A percentile compares a stretch with the other conserved stretches of the same genome.
These are phyloP conservation scores for Venturia canescens DNA, from an alignment of 1,140 invertebrate species.

Conservation along the genomic window DNA sequence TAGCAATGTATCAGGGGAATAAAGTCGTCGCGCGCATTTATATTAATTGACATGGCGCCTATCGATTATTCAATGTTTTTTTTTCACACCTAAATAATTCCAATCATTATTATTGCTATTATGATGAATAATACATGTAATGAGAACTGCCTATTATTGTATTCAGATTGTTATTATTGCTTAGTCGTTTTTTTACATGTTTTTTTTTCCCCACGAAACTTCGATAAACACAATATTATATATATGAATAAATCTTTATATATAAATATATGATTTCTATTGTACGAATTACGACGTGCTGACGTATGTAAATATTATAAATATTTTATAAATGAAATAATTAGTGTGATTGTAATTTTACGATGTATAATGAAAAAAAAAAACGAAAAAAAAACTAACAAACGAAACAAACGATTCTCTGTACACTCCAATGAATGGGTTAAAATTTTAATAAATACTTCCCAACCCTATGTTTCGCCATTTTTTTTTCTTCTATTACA, in stretches of 20 bases:
- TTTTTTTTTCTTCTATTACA: not conserved
- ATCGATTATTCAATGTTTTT: too few species aligned
- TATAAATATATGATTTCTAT: constrained; percentile 42
- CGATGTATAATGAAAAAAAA: constrained; percentile 63
- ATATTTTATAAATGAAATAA: constrained; percentile 70
- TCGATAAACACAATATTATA: not conserved
- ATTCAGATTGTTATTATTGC: too few species aligned
- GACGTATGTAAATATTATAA: constrained; percentile 69
- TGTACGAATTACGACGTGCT: constrained; percentile 51
- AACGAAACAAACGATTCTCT: constrained; percentile 50
- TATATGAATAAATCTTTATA: constrained; percentile 4
- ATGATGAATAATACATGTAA: too few species aligned
- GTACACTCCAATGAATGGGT: constrained; percentile 68
- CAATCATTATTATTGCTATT: too few species aligned
- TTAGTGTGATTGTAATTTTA: constrained; percentile 67
- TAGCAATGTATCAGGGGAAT: too few species aligned
- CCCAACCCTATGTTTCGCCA: constrained; percentile 55
- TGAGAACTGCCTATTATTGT: too few species aligned
- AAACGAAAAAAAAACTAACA: constrained; percentile 46
- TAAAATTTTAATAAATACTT: constrained; percentile 72
- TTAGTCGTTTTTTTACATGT: not conserved
- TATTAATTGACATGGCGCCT: too few species aligned
- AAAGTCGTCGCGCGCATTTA: too few species aligned
- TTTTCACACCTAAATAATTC: too few species aligned
- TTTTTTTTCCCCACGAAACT: not conserved